Conservation (phyloP, 1,140 invertebrate species). For the Apis dorsata region DNA sequence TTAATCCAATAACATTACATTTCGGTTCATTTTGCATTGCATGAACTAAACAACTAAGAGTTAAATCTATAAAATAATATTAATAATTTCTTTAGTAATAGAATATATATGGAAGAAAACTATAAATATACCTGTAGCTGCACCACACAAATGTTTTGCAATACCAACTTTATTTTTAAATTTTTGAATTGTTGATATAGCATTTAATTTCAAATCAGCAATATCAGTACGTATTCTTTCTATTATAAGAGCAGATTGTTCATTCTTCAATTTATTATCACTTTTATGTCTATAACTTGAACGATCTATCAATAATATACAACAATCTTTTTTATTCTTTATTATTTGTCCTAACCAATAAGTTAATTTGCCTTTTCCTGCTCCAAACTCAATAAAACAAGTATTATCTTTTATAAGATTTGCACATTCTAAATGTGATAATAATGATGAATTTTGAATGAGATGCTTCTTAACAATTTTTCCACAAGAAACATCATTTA, state of each 20-base stretch:
- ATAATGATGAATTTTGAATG: slow-evolving; percentile 85
- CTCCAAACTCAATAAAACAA: slow-evolving; percentile 92
- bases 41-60: slow-evolving; percentile 84
- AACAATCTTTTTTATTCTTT: slow-evolving; percentile 77
- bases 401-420: slow-evolving; percentile 81
- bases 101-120: not conserved
- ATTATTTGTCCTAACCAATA: slow-evolving; percentile 86
- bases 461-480: slow-evolving; percentile 85
- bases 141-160: slow-evolving; percentile 93
- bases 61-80: slow-evolving; percentile 82
- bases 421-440: slow-evolving; percentile 83
- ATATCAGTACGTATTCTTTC: slow-evolving; percentile 87
- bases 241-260: slow-evolving; percentile 79
- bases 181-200: slow-evolving; percentile 80
- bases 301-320: slow-evolving; percentile 88
- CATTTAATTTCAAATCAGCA: slow-evolving; percentile 84
- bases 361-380: slow-evolving; percentile 88
- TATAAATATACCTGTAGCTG: slow-evolving; percentile 85
- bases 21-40: slow-evolving; percentile 69
- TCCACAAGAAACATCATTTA: slow-evolving; percentile 83
- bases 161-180: slow-evolving; percentile 83
- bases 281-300: slow-evolving; percentile 89
- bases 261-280: slow-evolving; percentile 86
- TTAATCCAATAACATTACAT: slow-evolving; percentile 81
- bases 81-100: not conserved